Percentiles rank a stretch among this genome's conserved stretches.
phyloP scores from a whole-genome alignment of 23 tunicate genomes.

The Styela plicata region DNA sequence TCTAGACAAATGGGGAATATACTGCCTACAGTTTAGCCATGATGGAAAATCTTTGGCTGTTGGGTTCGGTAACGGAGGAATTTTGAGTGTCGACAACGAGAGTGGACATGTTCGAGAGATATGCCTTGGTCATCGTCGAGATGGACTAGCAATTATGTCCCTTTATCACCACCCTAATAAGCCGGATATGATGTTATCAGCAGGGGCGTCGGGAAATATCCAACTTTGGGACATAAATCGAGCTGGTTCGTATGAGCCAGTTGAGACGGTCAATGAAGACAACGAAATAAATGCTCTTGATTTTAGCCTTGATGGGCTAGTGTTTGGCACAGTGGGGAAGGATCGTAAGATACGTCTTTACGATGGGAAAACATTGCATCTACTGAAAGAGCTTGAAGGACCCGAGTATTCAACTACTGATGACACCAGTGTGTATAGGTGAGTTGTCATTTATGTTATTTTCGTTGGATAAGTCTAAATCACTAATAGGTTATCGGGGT shows the following conservation, averaged over 20 bases:
- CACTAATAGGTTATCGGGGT: no score
- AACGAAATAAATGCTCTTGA: slow-evolving; percentile 80
- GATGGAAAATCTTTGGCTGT: slow-evolving; percentile 58
- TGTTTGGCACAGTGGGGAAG: slow-evolving; percentile 82
- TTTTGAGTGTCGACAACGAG: slow-evolving; percentile 19
- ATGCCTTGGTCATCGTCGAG: slow-evolving; percentile 35
- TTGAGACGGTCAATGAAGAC: slow-evolving; percentile 31
- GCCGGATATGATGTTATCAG: slow-evolving; percentile 21
- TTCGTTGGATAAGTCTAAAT: not conserved
- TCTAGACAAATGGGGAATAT: slow-evolving; percentile 60
- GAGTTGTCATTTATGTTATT: not conserved
- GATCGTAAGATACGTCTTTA: slow-evolving; percentile 66
- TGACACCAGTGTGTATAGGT: slow-evolving; percentile 16
- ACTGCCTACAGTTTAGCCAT: slow-evolving; percentile 38
- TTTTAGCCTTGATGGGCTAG: slow-evolving; percentile 40
- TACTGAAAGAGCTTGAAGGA: slow-evolving; percentile 35
- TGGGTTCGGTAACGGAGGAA: slow-evolving; percentile 88
- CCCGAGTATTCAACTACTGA: slow-evolving; percentile 61
- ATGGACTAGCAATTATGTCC: slow-evolving; percentile 53
- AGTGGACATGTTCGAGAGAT: slow-evolving; percentile 13
- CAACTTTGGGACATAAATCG: slow-evolving; percentile 33
- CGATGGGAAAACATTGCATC: slow-evolving; percentile 43
- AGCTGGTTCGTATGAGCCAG: slow-evolving; percentile 22
- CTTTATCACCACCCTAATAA: slow-evolving; percentile 27
- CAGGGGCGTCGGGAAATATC: slow-evolving; percentile 54